Percentiles rank a stretch among this genome's conserved stretches.
Conservation (phyloP, 1,140 invertebrate species). For the Macrobrachium nipponense region DNA sequence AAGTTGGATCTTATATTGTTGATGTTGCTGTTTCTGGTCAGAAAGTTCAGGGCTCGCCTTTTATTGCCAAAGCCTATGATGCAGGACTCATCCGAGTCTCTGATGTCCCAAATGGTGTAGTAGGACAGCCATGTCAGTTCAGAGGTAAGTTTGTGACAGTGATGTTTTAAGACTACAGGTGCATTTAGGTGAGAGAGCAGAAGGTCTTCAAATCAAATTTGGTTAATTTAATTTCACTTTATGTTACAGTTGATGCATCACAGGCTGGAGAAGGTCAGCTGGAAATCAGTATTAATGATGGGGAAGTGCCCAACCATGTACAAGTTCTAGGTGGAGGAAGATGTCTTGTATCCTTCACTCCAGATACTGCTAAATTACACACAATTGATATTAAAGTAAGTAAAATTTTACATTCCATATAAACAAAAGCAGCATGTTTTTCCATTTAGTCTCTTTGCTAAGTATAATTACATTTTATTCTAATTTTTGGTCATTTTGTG, state of each 20-base stretch:
- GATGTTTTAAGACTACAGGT: neutral
- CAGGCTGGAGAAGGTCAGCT: slow-evolving; percentile 96
- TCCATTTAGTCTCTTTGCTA: too few species aligned
- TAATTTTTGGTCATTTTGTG: too few species aligned
- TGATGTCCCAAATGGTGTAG: slow-evolving; percentile 86
- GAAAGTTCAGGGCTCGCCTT: slow-evolving; percentile 77
- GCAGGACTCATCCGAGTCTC: slow-evolving; percentile 90
- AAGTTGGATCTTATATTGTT: slow-evolving; percentile 91
- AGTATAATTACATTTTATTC: too few species aligned
- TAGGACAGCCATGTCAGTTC: slow-evolving; percentile 93
- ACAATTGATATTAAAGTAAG: slow-evolving; percentile 90
- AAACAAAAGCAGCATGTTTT: too few species aligned
- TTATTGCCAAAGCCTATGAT: slow-evolving; percentile 93
- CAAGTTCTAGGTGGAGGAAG: slow-evolving; percentile 93
- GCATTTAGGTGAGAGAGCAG: too few species aligned
- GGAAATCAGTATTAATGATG: slow-evolving; percentile 98
- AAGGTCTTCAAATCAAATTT: too few species aligned
- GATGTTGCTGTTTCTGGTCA: slow-evolving; percentile 88
- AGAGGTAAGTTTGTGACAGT: slow-evolving; percentile 75
- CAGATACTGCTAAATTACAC: slow-evolving; percentile 90
- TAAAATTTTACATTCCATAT: slow-evolving; percentile 67
- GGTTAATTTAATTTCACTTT: slow-evolving; percentile 3
- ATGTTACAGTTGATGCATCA: slow-evolving; percentile 88
- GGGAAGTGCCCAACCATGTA: slow-evolving; percentile 97
- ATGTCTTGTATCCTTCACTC: slow-evolving; percentile 95